Conservation (phyloP, 2,113 vertebrate genomes). For the Thalassarche chlororhynchos region DNA sequence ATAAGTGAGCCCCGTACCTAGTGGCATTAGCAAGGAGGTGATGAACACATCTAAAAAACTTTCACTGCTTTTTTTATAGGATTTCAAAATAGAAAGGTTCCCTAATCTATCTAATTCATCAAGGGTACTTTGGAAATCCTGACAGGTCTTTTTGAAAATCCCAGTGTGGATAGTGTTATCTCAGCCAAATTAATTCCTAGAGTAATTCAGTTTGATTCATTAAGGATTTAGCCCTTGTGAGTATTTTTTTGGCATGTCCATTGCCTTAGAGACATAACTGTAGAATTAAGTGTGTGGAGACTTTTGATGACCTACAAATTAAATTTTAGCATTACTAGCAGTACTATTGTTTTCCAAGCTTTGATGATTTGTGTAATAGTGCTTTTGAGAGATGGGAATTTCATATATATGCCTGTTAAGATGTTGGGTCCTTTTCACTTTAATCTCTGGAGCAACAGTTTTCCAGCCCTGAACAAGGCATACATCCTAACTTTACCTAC, state of each 20-base stretch:
- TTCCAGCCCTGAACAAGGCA: neutral
- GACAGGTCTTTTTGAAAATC: neutral
- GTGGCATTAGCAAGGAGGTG: neutral
- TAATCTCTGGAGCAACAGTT: neutral
- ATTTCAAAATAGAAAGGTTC: neutral
- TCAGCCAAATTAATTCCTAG: slow-evolving; percentile 29
- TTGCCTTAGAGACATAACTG: neutral
- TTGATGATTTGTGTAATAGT: neutral
- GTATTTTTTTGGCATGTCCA: neutral
- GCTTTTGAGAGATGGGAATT: neutral
- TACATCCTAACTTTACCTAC: neutral
- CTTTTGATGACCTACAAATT: slow-evolving; percentile 4
- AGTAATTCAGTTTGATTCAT: neutral
- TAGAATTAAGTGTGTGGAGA: neutral
- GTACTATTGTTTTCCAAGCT: neutral
- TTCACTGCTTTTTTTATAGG: neutral
- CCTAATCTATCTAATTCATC: neutral
- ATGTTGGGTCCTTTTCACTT: neutral
- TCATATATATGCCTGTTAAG: neutral
- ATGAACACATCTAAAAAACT: neutral
- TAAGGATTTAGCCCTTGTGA: neutral
- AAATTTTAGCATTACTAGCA: neutral
- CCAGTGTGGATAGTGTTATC: neutral
- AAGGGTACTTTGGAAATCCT: neutral
- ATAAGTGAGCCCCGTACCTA: neutral